These are phyloP conservation scores for Subacronicta megacephala DNA, from an alignment of 2,888 invertebrate species.

Conservation along the genomic window DNA sequence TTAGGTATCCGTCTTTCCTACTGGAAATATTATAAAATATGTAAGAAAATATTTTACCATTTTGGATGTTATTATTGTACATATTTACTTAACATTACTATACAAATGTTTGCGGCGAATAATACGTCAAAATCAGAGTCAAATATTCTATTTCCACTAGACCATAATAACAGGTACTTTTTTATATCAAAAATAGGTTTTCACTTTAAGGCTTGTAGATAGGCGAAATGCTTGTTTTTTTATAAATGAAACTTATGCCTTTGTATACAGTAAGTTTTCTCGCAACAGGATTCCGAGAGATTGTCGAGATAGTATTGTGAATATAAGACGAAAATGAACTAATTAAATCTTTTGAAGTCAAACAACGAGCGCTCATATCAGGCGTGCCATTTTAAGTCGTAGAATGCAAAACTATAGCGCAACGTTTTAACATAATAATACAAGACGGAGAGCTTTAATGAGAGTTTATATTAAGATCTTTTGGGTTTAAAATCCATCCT, in stretches of 20 bases:
- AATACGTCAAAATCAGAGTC: no score
- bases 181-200: no score
- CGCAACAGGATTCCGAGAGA: not conserved
- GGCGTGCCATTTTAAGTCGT: not conserved
- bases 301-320: not conserved
- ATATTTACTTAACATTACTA: no score
- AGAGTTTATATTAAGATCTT: not conserved
- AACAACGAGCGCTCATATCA: conserved; percentile 1
- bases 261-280: not conserved
- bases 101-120: no score
- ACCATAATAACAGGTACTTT: no score
- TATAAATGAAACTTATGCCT: not conserved
- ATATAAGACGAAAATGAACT: not conserved
- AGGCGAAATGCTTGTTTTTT: no score
- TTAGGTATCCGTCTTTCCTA: no score
- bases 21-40: no score
- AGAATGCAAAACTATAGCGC: not conserved
- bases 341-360: conserved; percentile 1
- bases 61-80: no score
- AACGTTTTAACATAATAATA: not conserved
- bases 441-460: not conserved
- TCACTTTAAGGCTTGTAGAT: no score
- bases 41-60: no score
- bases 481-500: not conserved
- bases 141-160: no score